Conservation (phyloP, 2,797 vertebrate species). For the Intellagama lesueurii region DNA sequence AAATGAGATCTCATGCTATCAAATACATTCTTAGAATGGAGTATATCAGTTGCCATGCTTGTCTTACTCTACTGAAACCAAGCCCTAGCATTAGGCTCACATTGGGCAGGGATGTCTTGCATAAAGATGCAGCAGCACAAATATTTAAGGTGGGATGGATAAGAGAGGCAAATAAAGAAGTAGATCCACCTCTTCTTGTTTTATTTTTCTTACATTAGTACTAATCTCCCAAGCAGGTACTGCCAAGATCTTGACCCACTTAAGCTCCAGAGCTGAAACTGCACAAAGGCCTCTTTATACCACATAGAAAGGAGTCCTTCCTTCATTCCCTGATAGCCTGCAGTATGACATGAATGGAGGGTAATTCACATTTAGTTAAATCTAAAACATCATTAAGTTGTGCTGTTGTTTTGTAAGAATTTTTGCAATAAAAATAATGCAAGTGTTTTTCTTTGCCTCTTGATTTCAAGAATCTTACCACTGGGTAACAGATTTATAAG, state of each 20-base stretch:
- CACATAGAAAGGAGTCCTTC: slow-evolving; percentile 41
- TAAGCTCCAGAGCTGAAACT: not conserved
- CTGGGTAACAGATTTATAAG: slow-evolving; percentile 54
- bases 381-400: slow-evolving; percentile 40
- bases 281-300: not conserved
- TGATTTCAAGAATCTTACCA: slow-evolving; percentile 59
- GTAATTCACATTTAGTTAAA: slow-evolving; percentile 26
- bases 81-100: not conserved
- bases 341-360: slow-evolving; percentile 12
- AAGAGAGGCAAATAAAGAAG: not conserved
- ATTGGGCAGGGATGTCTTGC: not conserved
- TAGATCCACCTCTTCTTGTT: not conserved
- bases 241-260: not conserved
- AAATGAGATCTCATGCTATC: not conserved
- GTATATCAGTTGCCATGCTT: not conserved
- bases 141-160: not conserved
- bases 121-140: not conserved
- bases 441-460: slow-evolving; percentile 55
- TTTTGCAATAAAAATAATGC: slow-evolving; percentile 19
- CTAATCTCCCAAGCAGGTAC: not conserved
- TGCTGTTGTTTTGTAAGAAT: not conserved
- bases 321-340: not conserved
- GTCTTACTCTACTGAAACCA: not conserved
- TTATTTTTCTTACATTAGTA: not conserved
- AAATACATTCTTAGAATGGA: not conserved